These are phyloP conservation scores for Ctenopoma multispine DNA, from an alignment of 2,797 vertebrate genomes.

Conservation along the genomic window DNA sequence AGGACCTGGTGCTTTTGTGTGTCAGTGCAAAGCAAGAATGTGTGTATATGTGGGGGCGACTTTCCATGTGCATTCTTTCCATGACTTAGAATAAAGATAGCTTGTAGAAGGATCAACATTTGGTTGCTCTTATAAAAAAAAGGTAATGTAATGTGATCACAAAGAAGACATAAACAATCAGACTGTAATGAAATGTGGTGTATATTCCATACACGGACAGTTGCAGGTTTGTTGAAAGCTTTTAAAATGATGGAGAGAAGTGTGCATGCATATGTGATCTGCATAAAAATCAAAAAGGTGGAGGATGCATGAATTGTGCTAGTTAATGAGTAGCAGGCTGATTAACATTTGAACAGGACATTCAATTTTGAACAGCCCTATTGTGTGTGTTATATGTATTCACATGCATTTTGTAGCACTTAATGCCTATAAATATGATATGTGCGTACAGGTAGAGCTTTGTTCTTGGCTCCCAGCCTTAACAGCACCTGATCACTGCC, in stretches of 20 bases:
- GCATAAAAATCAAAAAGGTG: neutral
- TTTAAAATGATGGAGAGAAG: neutral
- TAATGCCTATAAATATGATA: neutral
- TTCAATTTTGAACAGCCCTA: neutral
- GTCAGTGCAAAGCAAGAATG: neutral
- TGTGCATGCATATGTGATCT: neutral
- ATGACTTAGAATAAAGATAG: no score
- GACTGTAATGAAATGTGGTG: no score
- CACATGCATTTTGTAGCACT: neutral
- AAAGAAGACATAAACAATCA: no score
- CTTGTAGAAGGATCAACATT: no score
- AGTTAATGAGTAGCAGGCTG: neutral
- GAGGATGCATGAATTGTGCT: neutral
- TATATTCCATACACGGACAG: no score
- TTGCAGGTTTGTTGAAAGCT: neutral
- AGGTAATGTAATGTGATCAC: neutral
- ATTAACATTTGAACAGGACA: neutral
- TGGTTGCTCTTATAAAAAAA: no score
- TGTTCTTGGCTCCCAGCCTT: constrained; percentile 29
- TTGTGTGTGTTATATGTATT: constrained; percentile 11
- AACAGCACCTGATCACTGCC: constrained; percentile 36
- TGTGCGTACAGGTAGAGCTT: constrained; percentile 8
- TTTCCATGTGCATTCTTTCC: neutral
- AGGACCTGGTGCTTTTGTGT: constrained; percentile 1
- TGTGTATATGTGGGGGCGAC: neutral